Conservation (phyloP, 2,113 vertebrate species). For the Macquaria ambigua region DNA sequence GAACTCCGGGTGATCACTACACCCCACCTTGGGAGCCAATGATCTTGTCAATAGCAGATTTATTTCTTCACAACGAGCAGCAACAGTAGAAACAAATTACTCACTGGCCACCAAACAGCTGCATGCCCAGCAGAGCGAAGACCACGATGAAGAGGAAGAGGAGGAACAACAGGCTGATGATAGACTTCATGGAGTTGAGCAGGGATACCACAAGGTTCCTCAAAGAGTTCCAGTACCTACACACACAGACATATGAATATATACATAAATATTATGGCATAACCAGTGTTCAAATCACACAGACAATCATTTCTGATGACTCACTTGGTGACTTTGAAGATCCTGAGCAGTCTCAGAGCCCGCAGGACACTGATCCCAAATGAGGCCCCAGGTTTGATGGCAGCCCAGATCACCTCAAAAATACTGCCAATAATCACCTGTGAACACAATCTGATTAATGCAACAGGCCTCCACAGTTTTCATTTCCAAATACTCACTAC, state of each 20-base stretch:
- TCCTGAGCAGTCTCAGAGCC: constrained; percentile 92
- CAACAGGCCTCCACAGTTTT: neutral
- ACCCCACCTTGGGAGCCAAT: neutral
- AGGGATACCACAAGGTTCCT: constrained; percentile 96
- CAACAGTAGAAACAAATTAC: constrained; percentile 60
- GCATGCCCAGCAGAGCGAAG: constrained; percentile 97
- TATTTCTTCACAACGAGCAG: neutral
- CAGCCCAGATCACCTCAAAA: constrained; percentile 97
- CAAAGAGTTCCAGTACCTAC: constrained; percentile 97
- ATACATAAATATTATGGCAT: neutral
- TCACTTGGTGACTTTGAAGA: constrained; percentile 99
- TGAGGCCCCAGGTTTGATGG: constrained; percentile 93
- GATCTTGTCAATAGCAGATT: neutral
- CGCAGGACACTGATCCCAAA: constrained; percentile 96
- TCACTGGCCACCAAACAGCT: constrained; percentile 97
- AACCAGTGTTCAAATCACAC: neutral
- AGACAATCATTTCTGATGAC: constrained; percentile 54
- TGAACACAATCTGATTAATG: constrained; percentile 35
- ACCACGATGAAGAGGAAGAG: constrained; percentile 99
- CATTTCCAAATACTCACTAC: neutral
- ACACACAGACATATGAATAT: constrained; percentile 29
- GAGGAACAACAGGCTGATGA: constrained; percentile 96
- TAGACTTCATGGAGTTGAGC: constrained; percentile 98
- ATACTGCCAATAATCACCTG: constrained; percentile 98
- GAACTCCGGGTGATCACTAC: neutral